Evolutionary conservation across 2,888 invertebrate species (phyloP), one percentile per base, ranked within the genome.

Genomic region (Volucella inanis): DNA sequence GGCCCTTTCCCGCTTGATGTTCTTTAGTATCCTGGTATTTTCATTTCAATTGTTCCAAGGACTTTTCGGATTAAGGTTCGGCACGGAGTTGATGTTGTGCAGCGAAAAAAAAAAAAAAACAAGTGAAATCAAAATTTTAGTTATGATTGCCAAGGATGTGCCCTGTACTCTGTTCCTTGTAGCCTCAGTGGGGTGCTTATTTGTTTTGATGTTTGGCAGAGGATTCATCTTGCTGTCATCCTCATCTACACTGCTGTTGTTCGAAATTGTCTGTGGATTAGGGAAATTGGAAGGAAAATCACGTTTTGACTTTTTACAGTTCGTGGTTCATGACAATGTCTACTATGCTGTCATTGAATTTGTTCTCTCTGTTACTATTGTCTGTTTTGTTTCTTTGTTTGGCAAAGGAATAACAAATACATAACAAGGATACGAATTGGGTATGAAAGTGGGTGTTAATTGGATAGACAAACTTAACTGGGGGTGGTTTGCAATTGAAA

Each of bases 271-370:
- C 55, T 71, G 57, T 49, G 76, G 76, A 85, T 85, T 85, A 81
- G 76, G 85, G 72, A 81, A 81, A 81, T 85, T 85, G 85, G 67
- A 72, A 81, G 72, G 81, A 85, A 85, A 85, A 85, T 81, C 85
- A 85, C 81, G 85, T 85, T 81, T 76, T 81, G 76, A 81, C 75
- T 76, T 85, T 68, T 76, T 85, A 39, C 57, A 55, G 15, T 22
- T 43, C 45, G 15, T 47, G 59, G 65, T 72, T 68, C 72, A 68
- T 65, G 85, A 72, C 71, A 67, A 72, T 49, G 55, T 80, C 59
- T 82, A 39, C 41, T 75, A 80, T 84, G 70, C 71, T 54, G 54
- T 45, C 70, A 75, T 75, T 84, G 71, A 65, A 55, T 62, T 57
- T 38, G 11, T 52, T 49, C 45, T 68, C 15, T 71, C 50, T 65